A percentile compares a stretch with the other conserved stretches of the same genome.
Conservation (phyloP, 2,888 invertebrate genomes). For the Crematogaster levior region DNA sequence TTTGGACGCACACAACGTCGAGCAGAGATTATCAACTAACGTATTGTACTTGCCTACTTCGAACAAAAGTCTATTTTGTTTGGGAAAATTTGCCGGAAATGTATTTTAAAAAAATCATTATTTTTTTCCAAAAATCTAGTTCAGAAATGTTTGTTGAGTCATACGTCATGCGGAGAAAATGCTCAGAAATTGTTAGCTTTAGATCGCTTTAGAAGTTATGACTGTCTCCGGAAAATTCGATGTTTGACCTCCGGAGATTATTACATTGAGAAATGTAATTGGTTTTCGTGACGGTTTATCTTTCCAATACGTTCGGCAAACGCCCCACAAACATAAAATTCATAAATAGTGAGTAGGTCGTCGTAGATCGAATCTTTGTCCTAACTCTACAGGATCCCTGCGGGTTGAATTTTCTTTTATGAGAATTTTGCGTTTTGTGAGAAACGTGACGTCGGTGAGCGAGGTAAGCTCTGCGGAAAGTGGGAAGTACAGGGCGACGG, state of each 20-base stretch:
- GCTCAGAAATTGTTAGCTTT: background rate
- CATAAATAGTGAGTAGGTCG: constrained; percentile 31
- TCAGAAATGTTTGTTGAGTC: background rate
- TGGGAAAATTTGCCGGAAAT: constrained; percentile 15
- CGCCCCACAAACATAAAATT: constrained; percentile 45
- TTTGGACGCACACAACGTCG: constrained; percentile 62
- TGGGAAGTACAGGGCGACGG: constrained; percentile 25
- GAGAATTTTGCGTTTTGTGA: constrained; percentile 51
- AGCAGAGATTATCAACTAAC: constrained; percentile 54
- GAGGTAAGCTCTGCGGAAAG: constrained; percentile 25
- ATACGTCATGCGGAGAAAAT: background rate
- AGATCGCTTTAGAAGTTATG: background rate
- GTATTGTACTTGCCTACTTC: constrained; percentile 28
- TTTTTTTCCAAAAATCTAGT: background rate
- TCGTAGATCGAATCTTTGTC: constrained; percentile 32
- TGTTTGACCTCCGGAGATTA: background rate
- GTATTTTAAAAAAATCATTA: background rate
- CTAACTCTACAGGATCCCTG: constrained; percentile 73
- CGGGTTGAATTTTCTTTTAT: constrained; percentile 78
- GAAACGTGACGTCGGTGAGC: too few species aligned
- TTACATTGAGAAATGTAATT: constrained; percentile 27
- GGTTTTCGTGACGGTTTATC: background rate
- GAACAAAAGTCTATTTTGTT: constrained; percentile 13
- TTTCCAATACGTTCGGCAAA: background rate
- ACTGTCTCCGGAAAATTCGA: background rate